phyloP scores from a whole-genome alignment of 2,113 vertebrate species.

The Phalacrocorax carbo region DNA sequence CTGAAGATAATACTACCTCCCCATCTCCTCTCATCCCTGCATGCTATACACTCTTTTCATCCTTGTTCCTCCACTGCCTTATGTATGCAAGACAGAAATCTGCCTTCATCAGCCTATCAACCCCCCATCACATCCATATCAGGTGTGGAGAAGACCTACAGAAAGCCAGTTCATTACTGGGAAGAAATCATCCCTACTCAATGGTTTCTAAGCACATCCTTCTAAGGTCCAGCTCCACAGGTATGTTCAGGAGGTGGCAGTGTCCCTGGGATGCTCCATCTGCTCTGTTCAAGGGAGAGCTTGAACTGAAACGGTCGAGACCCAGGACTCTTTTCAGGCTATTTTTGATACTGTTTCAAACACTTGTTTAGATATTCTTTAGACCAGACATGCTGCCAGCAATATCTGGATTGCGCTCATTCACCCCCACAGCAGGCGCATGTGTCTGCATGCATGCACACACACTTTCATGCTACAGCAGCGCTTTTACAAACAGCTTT shows the following conservation, averaged over 20 bases:
- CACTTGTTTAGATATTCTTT: background rate
- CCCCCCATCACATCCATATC: background rate
- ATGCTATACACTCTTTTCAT: background rate
- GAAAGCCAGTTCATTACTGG: background rate
- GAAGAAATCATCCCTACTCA: background rate
- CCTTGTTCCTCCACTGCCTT: background rate
- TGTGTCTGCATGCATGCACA: background rate
- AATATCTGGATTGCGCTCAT: background rate
- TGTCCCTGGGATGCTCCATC: background rate
- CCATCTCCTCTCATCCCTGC: background rate
- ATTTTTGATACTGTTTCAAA: background rate
- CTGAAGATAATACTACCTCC: background rate
- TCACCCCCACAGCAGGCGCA: rapidly evolving
- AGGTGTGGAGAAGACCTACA: background rate
- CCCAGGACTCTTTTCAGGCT: background rate
- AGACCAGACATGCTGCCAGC: background rate
- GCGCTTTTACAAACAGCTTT: background rate
- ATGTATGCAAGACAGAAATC: background rate
- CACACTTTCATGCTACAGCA: background rate
- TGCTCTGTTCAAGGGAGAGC: background rate
- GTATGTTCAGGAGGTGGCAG: background rate
- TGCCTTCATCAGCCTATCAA: background rate
- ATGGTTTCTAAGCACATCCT: background rate
- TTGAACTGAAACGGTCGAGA: background rate
- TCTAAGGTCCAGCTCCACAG: rapidly evolving